Base-by-base conservation (phyloP, 2,888 invertebrate genomes). In the Eupelmus urozonus region DNA sequence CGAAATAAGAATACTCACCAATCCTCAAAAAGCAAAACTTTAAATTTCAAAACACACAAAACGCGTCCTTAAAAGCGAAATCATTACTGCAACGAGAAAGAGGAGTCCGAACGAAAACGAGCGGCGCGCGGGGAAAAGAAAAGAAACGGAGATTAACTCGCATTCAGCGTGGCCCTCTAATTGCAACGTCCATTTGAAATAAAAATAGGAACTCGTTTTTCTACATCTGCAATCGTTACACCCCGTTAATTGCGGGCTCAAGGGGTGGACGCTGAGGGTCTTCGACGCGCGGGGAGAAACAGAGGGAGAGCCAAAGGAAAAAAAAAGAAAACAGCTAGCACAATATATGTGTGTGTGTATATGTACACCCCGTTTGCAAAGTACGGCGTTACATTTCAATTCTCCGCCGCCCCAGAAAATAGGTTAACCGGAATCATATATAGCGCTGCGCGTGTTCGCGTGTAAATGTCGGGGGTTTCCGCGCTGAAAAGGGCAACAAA, bases 161-260 rank as follows among this genome's bases (percentile, higher is more conserved):
- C 67, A 62, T 62, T 71, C 55, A 67, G 9, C 23, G 49, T 23
- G 59, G 34, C 16, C 11, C 72, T 65, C 72, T 79, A 79, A 79
- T 79, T 79, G 76, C 76, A 66, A 53, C 73, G 73, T 76, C 67
- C 73, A 72, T 79, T 76, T 73, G 40, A 79, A 79, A 76, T 76
- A 69, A 79, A 79, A 79, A 65, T 70, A 72, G 5, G 73, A 72
- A 80, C 65, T 76, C 74, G 76, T 76, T 78, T 78, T 73, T 77
- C 74, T 80, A 62, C 76, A 75, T 75, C 73, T 75, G 80, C 76
- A 74, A 76, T 80, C 75, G 80, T 77, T 75, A 80, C 76, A 77
- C 76, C 80, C 73, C 76, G 71, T 73, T 77, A 77, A 77, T 80
- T 80, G 76, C 60, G 66, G 80, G 76, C 63, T 76, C 76, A 80